Conservation (phyloP, 35 echinoderm and acorn worm genomes). For the Eucidaris tribuloides region DNA sequence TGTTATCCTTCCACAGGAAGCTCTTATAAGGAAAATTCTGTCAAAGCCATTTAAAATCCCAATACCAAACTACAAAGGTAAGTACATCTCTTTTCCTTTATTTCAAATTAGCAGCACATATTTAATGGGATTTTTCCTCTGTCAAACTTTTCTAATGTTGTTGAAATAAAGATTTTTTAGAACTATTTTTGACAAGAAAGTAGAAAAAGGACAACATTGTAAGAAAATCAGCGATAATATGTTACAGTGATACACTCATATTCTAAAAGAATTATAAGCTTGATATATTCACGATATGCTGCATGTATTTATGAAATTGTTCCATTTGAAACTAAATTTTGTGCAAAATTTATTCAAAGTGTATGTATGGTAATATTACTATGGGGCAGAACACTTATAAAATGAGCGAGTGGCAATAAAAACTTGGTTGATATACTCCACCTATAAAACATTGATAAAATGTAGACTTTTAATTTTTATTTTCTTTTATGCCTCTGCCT, state of each 20-base stretch:
- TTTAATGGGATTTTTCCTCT: neutral
- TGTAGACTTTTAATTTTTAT: no score
- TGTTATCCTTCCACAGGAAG: slow-evolving; percentile 59
- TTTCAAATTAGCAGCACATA: neutral
- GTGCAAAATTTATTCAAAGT: no score
- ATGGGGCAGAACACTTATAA: no score
- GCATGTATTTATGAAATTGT: no score
- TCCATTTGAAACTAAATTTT: no score
- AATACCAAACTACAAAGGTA: slow-evolving; percentile 83
- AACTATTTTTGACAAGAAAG: neutral
- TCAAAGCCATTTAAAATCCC: slow-evolving; percentile 82
- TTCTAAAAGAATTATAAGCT: no score
- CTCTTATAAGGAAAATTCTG: slow-evolving; percentile 62
- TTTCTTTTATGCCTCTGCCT: no score
- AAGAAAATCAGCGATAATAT: neutral
- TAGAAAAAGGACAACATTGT: neutral
- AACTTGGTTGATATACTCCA: no score
- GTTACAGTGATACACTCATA: neutral
- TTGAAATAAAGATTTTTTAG: neutral
- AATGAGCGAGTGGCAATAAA: no score
- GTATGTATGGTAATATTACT: no score
- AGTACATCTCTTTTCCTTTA: neutral
- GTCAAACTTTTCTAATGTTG: neutral
- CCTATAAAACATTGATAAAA: no score
- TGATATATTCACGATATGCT: no score